Percentiles rank a stretch among this genome's conserved stretches.
phyloP scores from a whole-genome alignment of 2,888 invertebrate species.

The Acleris cristana region DNA sequence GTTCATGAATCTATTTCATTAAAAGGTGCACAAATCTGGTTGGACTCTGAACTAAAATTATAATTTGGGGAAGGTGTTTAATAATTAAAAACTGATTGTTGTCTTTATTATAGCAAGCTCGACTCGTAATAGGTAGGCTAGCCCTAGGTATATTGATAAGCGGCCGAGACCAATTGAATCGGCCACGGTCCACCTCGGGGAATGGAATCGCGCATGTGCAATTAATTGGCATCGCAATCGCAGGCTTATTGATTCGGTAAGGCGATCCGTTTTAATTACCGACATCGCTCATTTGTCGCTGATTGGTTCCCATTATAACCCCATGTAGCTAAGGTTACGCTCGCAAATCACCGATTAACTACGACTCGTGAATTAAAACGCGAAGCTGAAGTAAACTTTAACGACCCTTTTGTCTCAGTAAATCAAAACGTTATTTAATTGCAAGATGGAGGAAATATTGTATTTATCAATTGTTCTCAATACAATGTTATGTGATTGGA shows the following conservation, averaged over 20 bases:
- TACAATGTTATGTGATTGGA: not conserved
- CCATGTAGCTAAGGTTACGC: constrained; percentile 17
- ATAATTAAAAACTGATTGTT: too few species aligned
- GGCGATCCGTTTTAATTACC: constrained; percentile 82
- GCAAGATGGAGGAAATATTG: not conserved
- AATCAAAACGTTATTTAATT: not conserved
- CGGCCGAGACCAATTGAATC: constrained; percentile 44
- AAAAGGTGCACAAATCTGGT: too few species aligned
- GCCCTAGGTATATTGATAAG: constrained; percentile 24
- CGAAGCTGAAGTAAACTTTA: constrained; percentile 3
- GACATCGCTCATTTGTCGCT: constrained; percentile 76
- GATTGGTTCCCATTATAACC: constrained; percentile 61
- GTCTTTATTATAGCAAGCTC: too few species aligned
- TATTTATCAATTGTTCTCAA: too few species aligned
- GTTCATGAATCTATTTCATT: too few species aligned
- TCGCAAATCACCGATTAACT: constrained; percentile 5
- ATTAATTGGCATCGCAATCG: constrained; percentile 79
- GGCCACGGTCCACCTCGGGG: constrained; percentile 58
- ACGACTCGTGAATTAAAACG: constrained; percentile 10
- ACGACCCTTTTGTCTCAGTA: constrained; percentile 2
- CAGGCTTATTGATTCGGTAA: constrained; percentile 80
- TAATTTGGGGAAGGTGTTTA: too few species aligned
- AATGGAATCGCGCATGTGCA: constrained; percentile 67
- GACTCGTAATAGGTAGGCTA: not conserved
- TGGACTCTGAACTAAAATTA: too few species aligned